These are phyloP conservation scores for Myrmecophaga tridactyla DNA, from an alignment of 2,113 vertebrate genomes.

Conservation along the genomic window DNA sequence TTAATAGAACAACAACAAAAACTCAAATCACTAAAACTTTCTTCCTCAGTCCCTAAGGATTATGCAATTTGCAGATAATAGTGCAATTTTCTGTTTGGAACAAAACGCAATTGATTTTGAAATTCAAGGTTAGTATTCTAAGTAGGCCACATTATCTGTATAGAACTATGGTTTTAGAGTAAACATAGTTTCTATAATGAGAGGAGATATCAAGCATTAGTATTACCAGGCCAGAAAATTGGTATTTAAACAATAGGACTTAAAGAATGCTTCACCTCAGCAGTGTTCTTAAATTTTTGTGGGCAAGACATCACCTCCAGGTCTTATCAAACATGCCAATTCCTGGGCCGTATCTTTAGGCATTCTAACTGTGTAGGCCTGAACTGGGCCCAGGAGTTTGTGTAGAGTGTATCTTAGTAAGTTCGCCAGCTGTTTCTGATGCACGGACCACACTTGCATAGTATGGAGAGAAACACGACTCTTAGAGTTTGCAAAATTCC, in stretches of 20 bases:
- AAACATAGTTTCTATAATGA: slow-evolving; percentile 22
- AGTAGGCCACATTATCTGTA: slow-evolving; percentile 32
- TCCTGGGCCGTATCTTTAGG: background rate
- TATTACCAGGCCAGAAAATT: background rate
- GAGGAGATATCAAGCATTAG: background rate
- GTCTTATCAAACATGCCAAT: background rate
- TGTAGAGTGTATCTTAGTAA: background rate
- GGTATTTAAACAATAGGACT: background rate
- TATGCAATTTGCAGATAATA: slow-evolving; percentile 44
- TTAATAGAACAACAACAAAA: slow-evolving; percentile 37
- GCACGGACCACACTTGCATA: background rate
- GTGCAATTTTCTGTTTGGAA: slow-evolving; percentile 53
- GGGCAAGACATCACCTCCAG: background rate
- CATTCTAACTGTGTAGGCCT: background rate
- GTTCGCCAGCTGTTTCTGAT: background rate
- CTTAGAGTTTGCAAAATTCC: background rate
- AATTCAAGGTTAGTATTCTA: slow-evolving; percentile 39
- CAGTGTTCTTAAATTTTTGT: background rate
- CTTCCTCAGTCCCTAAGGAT: slow-evolving; percentile 36
- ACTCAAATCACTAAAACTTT: background rate
- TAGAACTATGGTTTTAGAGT: slow-evolving; percentile 8
- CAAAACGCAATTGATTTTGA: slow-evolving; percentile 64
- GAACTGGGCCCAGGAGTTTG: background rate
- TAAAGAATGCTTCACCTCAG: background rate
- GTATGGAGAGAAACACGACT: background rate